Base-by-base conservation (phyloP, 2,113 vertebrate species). In the Athene noctua region DNA sequence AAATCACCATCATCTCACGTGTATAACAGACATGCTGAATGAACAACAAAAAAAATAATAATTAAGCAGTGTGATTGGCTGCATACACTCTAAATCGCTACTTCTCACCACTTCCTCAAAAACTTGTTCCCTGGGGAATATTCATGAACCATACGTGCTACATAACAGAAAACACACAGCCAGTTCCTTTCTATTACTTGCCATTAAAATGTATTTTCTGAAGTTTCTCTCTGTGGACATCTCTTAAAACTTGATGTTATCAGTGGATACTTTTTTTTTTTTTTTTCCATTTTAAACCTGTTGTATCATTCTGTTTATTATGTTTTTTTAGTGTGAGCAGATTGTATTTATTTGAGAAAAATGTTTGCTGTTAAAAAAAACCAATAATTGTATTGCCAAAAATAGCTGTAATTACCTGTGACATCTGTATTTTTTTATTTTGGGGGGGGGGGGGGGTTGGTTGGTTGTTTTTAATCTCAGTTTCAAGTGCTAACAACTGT, bases 291-390 rank as follows among this genome's bases (percentile, higher is more conserved):
- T 84, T 94, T 91, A 70, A 87, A 58, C 70, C 47, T 90, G 27
- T 90, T 96, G 91, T 95, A 72, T 82, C 66, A 38, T 85, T 70
- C 74, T 93, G 81, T 93, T 92, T 91, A 55, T 93, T 92, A 74
- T 8, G 61, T 61, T 95, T 94, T 86, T 93, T 49, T 80, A 82
- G 32, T 88, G 94, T 95, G 92, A 97, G 78, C 95, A 73, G 54
- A 72, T 51, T 95, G 85, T 97, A 97, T 97, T 98, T 97, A 97
- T 98, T 97, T 96, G 73, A 94, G 42, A 25, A 71, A 82, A 61
- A 51, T 5, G 72, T 97, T 92, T 94, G 92, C 92, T 68, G 80
- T 96, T 96, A 58, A 23, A 94, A 86, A 92, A 80, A 54, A 63
- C 6, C 93, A 96, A 80, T 84, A 92, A 91, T 20, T 96, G 95